Base-by-base conservation (phyloP, 2,113 vertebrate genomes). In the Brachypodius melanocephalos region DNA sequence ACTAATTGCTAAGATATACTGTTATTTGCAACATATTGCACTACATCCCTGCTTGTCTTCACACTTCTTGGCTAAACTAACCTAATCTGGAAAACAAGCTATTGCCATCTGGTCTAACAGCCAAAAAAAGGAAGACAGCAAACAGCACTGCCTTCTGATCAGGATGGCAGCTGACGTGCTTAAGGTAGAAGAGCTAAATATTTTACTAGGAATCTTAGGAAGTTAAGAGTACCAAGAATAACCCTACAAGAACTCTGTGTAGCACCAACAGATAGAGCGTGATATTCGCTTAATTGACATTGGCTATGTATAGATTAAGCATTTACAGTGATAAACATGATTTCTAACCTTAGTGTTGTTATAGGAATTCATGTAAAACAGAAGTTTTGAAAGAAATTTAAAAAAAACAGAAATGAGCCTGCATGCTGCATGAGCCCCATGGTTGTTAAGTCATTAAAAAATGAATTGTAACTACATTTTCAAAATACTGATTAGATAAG, bases 21-120 rank as follows among this genome's bases (percentile, higher is more conserved):
- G 88, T 42, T 88, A 74, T 66, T 65, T 61, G 62, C 79, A 73
- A 74, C 34, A 82, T 55, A 71, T 36, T 75, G 73, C 17, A 78
- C 16, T 92, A 57, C 5, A 85, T 25, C 46, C n/a, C 52, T 85
- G 55, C 67, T 88, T 71, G 40, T 88, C 75, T 94, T 76, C 48
- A 88, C 59, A 83, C 34, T 81, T 88, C 82, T 80, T 34, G 66
- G 72, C 51, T 90, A 73, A 94, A 87, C 80, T 90, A 93, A 85
- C n/a, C 45, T 80, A 22, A 77, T 87, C 31, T 88, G 59, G 67
- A 93, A 95, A 94, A 90, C 32, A 89, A 93, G 96, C 58, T 51
- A 85, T 29, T 61, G 78, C 34, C 65, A 95, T 54, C 61, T 82
- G 73, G 49, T 94, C 58, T 66, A 79, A 51, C 40, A 79, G 62